Evolutionary conservation across 30 jellyfish, hydroid and myxozoan species (phyloP).

Genomic region (Pelagia noctiluca): DNA sequence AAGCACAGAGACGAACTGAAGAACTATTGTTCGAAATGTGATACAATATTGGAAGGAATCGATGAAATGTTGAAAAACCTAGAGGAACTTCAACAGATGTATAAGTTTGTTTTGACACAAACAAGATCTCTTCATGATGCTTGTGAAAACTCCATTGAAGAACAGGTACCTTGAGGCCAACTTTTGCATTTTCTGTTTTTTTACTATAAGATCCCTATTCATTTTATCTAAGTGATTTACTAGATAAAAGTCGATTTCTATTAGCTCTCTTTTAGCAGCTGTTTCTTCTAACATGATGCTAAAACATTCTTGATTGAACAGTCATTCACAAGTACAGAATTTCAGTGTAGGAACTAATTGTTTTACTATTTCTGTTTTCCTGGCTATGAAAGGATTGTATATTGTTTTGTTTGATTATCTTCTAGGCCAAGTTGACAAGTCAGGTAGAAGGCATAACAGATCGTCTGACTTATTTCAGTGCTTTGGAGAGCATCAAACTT

Average conservation of each 20-base stretch:
- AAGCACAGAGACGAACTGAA: constrained; percentile 78
- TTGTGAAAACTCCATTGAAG: constrained; percentile 92
- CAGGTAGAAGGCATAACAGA: constrained; percentile 89
- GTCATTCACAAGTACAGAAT: too few relatives aligned
- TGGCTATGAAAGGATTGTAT: neutral
- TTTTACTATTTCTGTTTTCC: neutral
- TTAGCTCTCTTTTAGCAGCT: too few relatives aligned
- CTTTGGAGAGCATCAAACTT: constrained; percentile 80
- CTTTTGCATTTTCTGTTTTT: too few relatives aligned
- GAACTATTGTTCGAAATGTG: constrained; percentile 76
- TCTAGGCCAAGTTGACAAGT: constrained; percentile 80
- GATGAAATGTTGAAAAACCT: constrained; percentile 47
- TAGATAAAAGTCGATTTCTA: too few relatives aligned
- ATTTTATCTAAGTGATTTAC: too few relatives aligned
- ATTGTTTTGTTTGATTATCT: neutral
- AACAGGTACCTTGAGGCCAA: constrained; percentile 75
- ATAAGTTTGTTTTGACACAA: constrained; percentile 76
- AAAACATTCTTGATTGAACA: too few relatives aligned
- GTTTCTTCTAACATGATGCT: too few relatives aligned
- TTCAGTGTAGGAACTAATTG: too few relatives aligned
- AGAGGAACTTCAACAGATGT: constrained; percentile 70
- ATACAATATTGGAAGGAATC: constrained; percentile 65
- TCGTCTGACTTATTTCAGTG: constrained; percentile 71
- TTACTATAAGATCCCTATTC: too few relatives aligned
- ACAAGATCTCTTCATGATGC: constrained; percentile 96